Evolutionary conservation across 2,113 vertebrate genomes (phyloP).

Genomic region (Sterna hirundo): DNA sequence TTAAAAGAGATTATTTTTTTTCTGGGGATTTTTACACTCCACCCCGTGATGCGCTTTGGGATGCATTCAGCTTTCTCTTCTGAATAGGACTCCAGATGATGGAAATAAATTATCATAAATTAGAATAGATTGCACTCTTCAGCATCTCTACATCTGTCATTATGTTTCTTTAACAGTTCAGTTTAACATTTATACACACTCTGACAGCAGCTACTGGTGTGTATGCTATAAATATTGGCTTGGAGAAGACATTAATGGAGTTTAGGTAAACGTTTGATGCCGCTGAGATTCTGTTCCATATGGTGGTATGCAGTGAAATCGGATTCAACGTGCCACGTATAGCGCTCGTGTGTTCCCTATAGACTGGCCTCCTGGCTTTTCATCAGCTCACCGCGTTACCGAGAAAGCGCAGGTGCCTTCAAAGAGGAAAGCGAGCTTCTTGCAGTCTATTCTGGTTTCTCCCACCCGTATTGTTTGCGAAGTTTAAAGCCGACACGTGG

Average conservation of each 20-base stretch:
- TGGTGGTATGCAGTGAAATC: not conserved
- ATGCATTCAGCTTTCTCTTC: constrained; percentile 64
- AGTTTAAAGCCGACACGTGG: not conserved
- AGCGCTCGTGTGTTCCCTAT: not conserved
- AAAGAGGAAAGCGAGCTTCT: not conserved
- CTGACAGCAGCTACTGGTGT: constrained; percentile 69
- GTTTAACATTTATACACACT: constrained; percentile 72
- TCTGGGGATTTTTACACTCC: constrained; percentile 51
- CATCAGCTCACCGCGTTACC: not conserved
- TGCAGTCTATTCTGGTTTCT: not conserved
- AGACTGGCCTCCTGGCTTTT: not conserved
- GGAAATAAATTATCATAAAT: constrained; percentile 74
- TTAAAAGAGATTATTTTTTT: constrained; percentile 29
- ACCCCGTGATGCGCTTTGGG: constrained; percentile 53
- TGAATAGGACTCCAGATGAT: constrained; percentile 70
- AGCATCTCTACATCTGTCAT: constrained; percentile 73
- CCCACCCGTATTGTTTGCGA: not conserved
- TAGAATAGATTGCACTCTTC: constrained; percentile 72
- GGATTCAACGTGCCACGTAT: not conserved
- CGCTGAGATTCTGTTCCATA: constrained; percentile 57
- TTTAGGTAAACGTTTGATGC: constrained; percentile 70
- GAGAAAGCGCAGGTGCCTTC: not conserved
- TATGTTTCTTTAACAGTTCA: constrained; percentile 72
- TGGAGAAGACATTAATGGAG: constrained; percentile 68
- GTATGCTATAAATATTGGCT: constrained; percentile 73